phyloP scores from a whole-genome alignment of 1,140 invertebrate species.

The Drosophila prosaltans region DNA sequence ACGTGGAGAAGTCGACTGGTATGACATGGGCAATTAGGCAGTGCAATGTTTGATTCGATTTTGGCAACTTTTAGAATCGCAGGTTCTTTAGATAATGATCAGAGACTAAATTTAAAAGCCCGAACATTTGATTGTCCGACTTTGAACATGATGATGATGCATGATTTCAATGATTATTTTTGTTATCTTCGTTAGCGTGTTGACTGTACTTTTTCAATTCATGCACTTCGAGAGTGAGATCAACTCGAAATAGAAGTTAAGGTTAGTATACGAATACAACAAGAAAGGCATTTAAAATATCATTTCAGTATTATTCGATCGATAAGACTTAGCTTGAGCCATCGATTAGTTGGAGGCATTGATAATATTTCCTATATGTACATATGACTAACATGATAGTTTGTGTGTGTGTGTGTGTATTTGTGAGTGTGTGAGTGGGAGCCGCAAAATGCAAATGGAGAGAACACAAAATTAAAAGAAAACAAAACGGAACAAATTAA shows the following conservation, averaged over 20 bases:
- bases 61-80: too few relatives aligned
- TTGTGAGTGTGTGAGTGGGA: constrained; percentile 1
- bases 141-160: background rate
- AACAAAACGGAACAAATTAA: constrained; percentile 11
- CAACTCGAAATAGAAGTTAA: background rate
- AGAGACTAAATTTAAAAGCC: too few relatives aligned
- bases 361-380: too few relatives aligned
- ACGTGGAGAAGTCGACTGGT: constrained; percentile 9
- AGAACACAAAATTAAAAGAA: constrained; percentile 4
- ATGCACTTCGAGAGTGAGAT: constrained; percentile 1
- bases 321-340: background rate
- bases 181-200: background rate
- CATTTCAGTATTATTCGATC: background rate
- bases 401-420: background rate
- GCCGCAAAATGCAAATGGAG: constrained; percentile 10
- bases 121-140: constrained; percentile 11
- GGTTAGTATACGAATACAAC: constrained; percentile 5
- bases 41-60: constrained; percentile 22
- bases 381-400: background rate
- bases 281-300: background rate
- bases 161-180: background rate
- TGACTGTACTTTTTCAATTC: background rate
- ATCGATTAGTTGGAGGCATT: background rate
- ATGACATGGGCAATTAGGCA: background rate
- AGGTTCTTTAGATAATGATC: too few relatives aligned